A percentile compares a stretch with the other conserved stretches of the same genome.
These are phyloP conservation scores for Liposcelis brunnea DNA, from an alignment of 2,888 invertebrate genomes.

Conservation along the genomic window DNA sequence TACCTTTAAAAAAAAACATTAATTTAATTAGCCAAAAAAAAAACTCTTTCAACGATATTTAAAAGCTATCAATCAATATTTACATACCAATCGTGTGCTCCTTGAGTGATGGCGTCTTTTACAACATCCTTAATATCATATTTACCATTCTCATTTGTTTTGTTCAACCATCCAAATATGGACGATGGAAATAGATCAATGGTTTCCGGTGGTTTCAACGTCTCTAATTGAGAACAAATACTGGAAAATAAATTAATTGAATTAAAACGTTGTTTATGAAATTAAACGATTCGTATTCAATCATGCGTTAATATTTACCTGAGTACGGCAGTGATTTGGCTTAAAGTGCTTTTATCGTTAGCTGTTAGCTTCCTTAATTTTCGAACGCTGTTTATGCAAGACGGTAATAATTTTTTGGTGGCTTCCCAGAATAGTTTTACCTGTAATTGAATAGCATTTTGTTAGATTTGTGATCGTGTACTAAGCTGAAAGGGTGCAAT, in stretches of 20 bases:
- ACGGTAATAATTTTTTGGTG: constrained; percentile 54
- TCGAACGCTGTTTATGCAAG: constrained; percentile 54
- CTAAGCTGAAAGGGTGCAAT: too few relatives aligned
- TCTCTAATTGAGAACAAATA: constrained; percentile 44
- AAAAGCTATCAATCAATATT: background rate
- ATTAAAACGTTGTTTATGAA: too few relatives aligned
- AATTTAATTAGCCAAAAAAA: constrained; percentile 1
- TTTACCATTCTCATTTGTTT: constrained; percentile 29
- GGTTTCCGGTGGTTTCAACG: constrained; percentile 40
- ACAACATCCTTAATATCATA: constrained; percentile 43
- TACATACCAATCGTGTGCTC: constrained; percentile 53
- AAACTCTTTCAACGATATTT: constrained; percentile 4
- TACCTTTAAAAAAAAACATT: constrained; percentile 26
- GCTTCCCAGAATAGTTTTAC: constrained; percentile 66
- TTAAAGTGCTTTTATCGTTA: constrained; percentile 52
- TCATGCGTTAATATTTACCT: too few relatives aligned
- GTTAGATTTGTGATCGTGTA: constrained; percentile 9
- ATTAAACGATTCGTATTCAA: too few relatives aligned
- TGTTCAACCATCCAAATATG: constrained; percentile 45
- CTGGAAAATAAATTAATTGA: constrained; percentile 24
- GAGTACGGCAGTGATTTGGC: constrained; percentile 52
- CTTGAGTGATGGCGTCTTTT: constrained; percentile 51
- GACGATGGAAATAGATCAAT: constrained; percentile 50
- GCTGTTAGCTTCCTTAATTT: constrained; percentile 56
- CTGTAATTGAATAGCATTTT: constrained; percentile 20